phyloP scores from a whole-genome alignment of 2,797 vertebrate genomes.

The Lerista edwardsae region DNA sequence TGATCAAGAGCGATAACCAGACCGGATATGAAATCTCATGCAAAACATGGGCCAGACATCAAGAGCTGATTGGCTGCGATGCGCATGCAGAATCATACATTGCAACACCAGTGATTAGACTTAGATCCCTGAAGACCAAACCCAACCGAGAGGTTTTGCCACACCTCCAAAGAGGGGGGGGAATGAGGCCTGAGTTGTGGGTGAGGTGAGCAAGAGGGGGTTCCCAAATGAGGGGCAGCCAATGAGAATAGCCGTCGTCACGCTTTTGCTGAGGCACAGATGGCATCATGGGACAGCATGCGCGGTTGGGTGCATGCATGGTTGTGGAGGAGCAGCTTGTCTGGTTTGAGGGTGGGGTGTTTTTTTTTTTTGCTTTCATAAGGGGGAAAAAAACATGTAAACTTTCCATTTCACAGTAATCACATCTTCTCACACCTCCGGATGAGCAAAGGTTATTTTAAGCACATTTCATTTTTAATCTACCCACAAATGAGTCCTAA shows the following conservation, averaged over 20 bases:
- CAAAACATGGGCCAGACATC: background rate
- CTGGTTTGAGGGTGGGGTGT: no score
- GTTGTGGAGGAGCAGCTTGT: background rate
- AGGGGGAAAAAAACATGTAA: background rate
- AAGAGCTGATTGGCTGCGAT: no score
- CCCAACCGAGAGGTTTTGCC: background rate
- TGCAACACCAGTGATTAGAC: no score
- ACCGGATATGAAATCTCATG: no score
- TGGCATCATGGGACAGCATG: no score
- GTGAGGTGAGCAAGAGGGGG: background rate
- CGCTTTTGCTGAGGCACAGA: background rate
- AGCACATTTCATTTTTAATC: background rate
- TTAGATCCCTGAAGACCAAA: no score
- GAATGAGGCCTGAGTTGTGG: background rate
- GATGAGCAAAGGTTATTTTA: background rate
- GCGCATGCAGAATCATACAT: background rate
- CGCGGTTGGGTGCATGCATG: background rate
- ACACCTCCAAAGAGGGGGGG: no score
- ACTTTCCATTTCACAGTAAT: background rate
- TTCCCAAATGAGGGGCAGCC: background rate
- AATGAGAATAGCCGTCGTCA: background rate
- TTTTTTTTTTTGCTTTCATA: no score
- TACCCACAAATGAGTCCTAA: background rate
- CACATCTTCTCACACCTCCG: background rate
- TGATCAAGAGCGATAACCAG: background rate